phyloP scores from a whole-genome alignment of 2,797 vertebrate genomes.

The Furcifer pardalis region DNA sequence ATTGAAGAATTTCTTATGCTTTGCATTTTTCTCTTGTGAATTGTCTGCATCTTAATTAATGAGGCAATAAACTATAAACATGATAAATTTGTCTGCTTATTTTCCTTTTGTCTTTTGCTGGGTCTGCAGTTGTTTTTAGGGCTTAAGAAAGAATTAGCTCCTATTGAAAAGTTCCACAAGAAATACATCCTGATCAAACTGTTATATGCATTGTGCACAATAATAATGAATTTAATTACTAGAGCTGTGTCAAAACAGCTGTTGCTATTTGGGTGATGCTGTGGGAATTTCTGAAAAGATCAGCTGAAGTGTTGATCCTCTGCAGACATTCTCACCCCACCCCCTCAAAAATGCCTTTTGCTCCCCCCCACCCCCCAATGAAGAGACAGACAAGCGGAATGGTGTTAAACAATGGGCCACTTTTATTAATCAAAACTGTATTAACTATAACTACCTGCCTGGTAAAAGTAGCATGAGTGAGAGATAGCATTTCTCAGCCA shows the following conservation, averaged over 20 bases:
- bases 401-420: too few relatives aligned
- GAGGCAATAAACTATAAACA: slow-evolving; percentile 52
- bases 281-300: not conserved
- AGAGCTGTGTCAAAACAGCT: slow-evolving; percentile 21
- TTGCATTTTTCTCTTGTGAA: slow-evolving; percentile 35
- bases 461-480: too few relatives aligned
- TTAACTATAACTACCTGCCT: too few relatives aligned
- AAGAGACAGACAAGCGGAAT: too few relatives aligned
- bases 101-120: slow-evolving; percentile 44
- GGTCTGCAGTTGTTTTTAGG: slow-evolving; percentile 37
- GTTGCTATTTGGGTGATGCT: slow-evolving; percentile 19
- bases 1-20: slow-evolving; percentile 19
- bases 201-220: slow-evolving; percentile 11
- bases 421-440: too few relatives aligned
- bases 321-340: not conserved
- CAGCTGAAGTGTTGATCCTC: not conserved
- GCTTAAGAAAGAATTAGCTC: slow-evolving; percentile 39
- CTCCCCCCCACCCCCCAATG: too few relatives aligned
- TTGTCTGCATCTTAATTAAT: slow-evolving; percentile 45
- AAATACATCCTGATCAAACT: slow-evolving; percentile 41
- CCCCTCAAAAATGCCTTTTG: not conserved
- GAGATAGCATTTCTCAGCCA: too few relatives aligned
- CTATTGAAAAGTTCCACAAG: slow-evolving; percentile 41
- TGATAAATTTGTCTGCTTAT: slow-evolving; percentile 42
- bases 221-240: slow-evolving; percentile 26